Percentiles rank a stretch among this genome's conserved stretches.
These are phyloP conservation scores for Hydrocynus forskahlii DNA, from an alignment of 2,797 vertebrate species.

Conservation along the genomic window DNA sequence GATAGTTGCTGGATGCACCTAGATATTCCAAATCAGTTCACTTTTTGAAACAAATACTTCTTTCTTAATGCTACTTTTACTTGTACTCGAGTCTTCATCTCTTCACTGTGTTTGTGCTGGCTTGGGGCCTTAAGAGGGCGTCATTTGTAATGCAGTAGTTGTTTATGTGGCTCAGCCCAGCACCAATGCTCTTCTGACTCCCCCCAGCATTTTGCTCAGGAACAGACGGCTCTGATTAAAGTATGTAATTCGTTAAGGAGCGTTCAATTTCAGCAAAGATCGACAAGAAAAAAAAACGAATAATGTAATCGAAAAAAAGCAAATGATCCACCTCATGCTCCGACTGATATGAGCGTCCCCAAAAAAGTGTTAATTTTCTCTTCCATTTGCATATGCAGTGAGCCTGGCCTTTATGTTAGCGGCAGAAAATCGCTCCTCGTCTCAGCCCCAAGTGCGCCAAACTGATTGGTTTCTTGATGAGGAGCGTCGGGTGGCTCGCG, in stretches of 20 bases:
- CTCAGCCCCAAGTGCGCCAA: slow-evolving; percentile 66
- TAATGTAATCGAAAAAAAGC: slow-evolving; percentile 40
- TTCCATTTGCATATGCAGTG: slow-evolving; percentile 87
- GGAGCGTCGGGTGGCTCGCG: slow-evolving; percentile 75
- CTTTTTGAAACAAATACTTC: too few relatives aligned
- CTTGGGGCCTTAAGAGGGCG: too few relatives aligned
- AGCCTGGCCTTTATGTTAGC: slow-evolving; percentile 59
- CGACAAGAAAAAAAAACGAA: slow-evolving; percentile 42
- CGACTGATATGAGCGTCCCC: slow-evolving; percentile 54
- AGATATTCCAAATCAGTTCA: too few relatives aligned
- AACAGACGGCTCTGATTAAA: slow-evolving; percentile 52
- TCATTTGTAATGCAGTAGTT: neutral
- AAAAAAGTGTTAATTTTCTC: slow-evolving; percentile 64
- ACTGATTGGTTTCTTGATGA: slow-evolving; percentile 83
- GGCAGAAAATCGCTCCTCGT: slow-evolving; percentile 62
- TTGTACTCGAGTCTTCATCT: too few relatives aligned
- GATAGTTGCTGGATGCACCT: too few relatives aligned
- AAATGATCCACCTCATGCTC: slow-evolving; percentile 39
- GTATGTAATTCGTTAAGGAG: slow-evolving; percentile 47
- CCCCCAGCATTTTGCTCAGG: slow-evolving; percentile 5
- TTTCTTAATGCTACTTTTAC: too few relatives aligned
- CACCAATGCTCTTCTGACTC: neutral
- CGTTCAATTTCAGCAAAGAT: slow-evolving; percentile 26
- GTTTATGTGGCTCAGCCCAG: neutral
- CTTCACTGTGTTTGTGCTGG: too few relatives aligned